Base-by-base conservation (phyloP, 2,797 vertebrate genomes). In the Heteromormyrus szaboi region DNA sequence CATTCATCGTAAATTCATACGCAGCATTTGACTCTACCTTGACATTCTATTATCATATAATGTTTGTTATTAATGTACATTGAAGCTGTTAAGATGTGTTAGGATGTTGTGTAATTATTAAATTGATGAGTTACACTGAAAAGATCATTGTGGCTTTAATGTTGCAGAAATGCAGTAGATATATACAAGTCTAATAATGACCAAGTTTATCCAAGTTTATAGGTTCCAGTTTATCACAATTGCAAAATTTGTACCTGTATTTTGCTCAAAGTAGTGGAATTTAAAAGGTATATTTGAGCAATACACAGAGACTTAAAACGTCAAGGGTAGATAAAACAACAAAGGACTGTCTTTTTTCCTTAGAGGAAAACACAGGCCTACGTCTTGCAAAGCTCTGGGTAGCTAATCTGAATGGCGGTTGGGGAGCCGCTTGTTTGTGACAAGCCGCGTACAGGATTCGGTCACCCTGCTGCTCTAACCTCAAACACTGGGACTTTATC, bases 381-480 rank as follows among this genome's bases (percentile, higher is more conserved):
- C 19, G 3, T 81, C 41, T 81, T 46, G 76, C 76, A 46, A 81
- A 81, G 76, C 76, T 46, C 76, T n/a, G 5, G 41, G 76, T 6
- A 81, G 76, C 76, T 81, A 81, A 81, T 81, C 76, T 44, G 76
- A 81, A 46, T 46, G 76, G 41, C 19, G 17, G 76, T 44, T 81
- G 41, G 76, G 76, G 37, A 81, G 19, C 41, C 76, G n/a, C 50
- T 25, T 51, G 83, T 53, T 85, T 85, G 83, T 85, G 48, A 85
- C 83, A 33, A 51, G 81, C 48, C 1, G n/a, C 2, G 22, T 29
- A 6, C 22, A 46, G 83, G 22, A 50, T 85, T 25, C 48, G 48
- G n/a, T 85, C 83, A 51, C 46, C 83, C 83, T 50, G 83, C 48
- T 51, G 48, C 83, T 85, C 83, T 85, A 85, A 85, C 83, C 83